These are phyloP conservation scores for Cotesia typhae DNA, from an alignment of 1,140 invertebrate species.

Conservation along the genomic window DNA sequence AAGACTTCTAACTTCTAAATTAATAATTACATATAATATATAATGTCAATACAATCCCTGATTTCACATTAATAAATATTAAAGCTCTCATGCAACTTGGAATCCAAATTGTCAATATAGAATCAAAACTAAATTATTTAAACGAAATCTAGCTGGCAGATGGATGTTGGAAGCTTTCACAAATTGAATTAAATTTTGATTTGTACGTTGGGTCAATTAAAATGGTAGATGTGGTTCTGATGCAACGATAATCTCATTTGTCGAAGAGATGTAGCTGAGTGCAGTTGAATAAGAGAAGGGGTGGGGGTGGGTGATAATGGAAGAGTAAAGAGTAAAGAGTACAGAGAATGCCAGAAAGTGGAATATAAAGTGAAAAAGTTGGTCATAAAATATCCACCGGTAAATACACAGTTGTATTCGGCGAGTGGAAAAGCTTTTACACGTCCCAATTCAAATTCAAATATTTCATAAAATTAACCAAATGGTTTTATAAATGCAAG, in stretches of 20 bases:
- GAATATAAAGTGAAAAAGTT: neutral
- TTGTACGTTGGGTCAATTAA: neutral
- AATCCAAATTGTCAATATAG: no score
- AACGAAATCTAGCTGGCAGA: no score
- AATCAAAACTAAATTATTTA: no score
- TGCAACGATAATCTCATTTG: slow-evolving; percentile 10
- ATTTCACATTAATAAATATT: no score
- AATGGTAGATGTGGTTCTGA: neutral
- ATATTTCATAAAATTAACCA: slow-evolving; percentile 46
- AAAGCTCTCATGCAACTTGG: no score
- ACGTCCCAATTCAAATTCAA: slow-evolving; percentile 14
- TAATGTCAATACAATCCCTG: no score
- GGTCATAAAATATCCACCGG: no score
- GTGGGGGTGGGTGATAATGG: no score
- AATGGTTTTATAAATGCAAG: slow-evolving; percentile 36
- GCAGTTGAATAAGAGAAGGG: neutral
- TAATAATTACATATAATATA: no score
- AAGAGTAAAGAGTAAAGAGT: no score
- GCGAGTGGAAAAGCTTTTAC: neutral
- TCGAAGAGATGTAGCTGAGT: neutral
- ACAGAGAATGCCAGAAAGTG: neutral
- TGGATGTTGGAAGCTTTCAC: neutral
- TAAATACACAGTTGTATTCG: neutral
- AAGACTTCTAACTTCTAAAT: no score
- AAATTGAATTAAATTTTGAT: slow-evolving; percentile 3